phyloP scores from a whole-genome alignment of 1,140 invertebrate species.

The Littorina saxatilis region DNA sequence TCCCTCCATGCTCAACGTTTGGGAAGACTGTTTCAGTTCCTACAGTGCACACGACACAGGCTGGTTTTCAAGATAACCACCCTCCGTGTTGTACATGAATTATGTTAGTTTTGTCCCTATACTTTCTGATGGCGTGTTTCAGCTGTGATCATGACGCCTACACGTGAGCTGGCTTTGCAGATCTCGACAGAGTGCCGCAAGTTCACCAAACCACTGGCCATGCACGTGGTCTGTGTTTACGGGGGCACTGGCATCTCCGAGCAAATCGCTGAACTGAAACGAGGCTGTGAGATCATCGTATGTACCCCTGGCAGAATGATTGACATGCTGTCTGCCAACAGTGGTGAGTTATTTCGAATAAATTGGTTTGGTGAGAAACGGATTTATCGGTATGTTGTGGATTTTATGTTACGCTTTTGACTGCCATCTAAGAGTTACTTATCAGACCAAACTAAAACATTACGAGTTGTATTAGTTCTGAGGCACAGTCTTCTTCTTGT shows the following conservation, averaged over 20 bases:
- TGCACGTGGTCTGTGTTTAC: conserved; percentile 97
- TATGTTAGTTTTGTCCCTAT: not conserved
- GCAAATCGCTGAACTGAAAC: conserved; percentile 97
- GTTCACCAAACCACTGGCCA: conserved; percentile 91
- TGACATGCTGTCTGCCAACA: conserved; percentile 99
- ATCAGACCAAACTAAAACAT: too few species aligned
- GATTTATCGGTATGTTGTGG: too few species aligned
- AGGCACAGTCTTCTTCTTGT: too few species aligned
- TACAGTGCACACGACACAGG: too few species aligned
- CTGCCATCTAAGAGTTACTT: too few species aligned
- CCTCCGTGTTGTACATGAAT: not conserved
- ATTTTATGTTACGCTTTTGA: too few species aligned
- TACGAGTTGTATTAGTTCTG: too few species aligned
- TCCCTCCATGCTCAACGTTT: too few species aligned
- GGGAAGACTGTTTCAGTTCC: too few species aligned
- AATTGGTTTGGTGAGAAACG: not conserved
- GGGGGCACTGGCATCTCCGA: conserved; percentile 98
- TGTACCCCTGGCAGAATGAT: conserved; percentile 99
- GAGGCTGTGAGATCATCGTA: conserved; percentile 98
- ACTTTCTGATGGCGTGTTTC: conserved; percentile 36
- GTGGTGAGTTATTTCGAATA: conserved; percentile 79
- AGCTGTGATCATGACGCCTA: conserved; percentile 97
- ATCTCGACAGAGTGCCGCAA: conserved; percentile 98
- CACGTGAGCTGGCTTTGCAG: conserved; percentile 98
- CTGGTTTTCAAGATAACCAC: too few species aligned